These are phyloP conservation scores for Epicampocera succincta DNA, from an alignment of 2,888 invertebrate species.

Conservation along the genomic window DNA sequence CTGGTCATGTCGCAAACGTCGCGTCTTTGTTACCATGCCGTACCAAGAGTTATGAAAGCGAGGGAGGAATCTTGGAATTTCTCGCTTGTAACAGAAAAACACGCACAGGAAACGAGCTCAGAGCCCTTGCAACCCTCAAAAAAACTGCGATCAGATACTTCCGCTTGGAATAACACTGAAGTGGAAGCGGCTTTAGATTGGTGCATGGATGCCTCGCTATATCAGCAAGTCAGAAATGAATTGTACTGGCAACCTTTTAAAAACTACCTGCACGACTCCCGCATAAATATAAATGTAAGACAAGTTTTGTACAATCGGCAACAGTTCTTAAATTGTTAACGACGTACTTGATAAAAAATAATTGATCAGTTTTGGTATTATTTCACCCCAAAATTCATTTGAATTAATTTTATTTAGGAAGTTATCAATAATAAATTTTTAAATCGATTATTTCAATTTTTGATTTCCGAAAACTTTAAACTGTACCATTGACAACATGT, in stretches of 20 bases:
- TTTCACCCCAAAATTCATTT: not conserved
- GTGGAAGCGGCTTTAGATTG: constrained; percentile 52
- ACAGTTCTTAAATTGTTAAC: constrained; percentile 12
- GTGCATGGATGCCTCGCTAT: constrained; percentile 72
- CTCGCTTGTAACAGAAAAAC: not conserved
- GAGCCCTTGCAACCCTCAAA: constrained; percentile 69
- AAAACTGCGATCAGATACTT: constrained; percentile 23
- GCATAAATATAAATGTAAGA: constrained; percentile 97
- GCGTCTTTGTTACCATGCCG: constrained; percentile 94
- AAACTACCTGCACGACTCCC: constrained; percentile 86
- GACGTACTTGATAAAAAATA: not conserved
- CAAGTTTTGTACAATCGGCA: constrained; percentile 86
- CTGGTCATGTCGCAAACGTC: constrained; percentile 93
- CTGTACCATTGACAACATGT: constrained; percentile 68
- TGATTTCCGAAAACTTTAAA: constrained; percentile 67
- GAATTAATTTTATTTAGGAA: not conserved
- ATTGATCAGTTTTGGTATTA: constrained; percentile 3
- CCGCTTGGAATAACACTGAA: constrained; percentile 52
- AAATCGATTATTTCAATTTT: not conserved
- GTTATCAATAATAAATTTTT: constrained; percentile 15
- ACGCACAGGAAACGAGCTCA: constrained; percentile 69
- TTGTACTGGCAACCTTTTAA: constrained; percentile 83
- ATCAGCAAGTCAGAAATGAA: constrained; percentile 77
- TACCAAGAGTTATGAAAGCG: constrained; percentile 90
- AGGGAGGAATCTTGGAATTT: constrained; percentile 82